phyloP scores from a whole-genome alignment of 2,797 vertebrate genomes.

The Acrocephalus scirpaceus region DNA sequence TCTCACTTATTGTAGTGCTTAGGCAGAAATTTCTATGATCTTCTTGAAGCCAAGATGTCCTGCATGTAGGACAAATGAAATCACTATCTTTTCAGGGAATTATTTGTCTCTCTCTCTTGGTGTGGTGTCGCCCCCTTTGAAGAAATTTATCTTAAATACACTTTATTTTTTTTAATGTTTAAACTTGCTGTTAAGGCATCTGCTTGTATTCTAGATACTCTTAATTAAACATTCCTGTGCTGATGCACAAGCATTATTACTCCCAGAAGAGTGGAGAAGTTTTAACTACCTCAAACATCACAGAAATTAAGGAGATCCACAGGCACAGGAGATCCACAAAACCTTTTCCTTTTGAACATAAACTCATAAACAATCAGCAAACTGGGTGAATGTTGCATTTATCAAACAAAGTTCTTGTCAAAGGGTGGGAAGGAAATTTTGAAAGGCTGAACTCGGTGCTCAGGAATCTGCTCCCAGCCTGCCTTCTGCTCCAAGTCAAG shows the following conservation, averaged over 20 bases:
- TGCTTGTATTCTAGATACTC: background rate
- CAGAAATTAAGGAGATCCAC: background rate
- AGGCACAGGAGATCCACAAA: background rate
- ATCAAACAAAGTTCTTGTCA: background rate
- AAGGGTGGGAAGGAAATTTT: background rate
- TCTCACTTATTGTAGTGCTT: background rate
- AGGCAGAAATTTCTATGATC: background rate
- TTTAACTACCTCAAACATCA: background rate
- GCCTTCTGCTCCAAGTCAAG: background rate
- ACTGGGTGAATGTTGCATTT: background rate
- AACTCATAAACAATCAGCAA: background rate
- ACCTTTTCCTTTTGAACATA: background rate
- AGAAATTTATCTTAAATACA: background rate
- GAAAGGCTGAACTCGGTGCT: background rate
- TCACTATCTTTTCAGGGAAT: background rate
- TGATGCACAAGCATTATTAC: background rate
- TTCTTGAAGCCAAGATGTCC: background rate
- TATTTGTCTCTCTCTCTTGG: background rate
- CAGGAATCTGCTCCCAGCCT: background rate
- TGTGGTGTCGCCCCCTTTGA: background rate
- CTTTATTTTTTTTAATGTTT: background rate
- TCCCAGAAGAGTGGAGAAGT: background rate
- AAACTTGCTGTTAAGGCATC: background rate
- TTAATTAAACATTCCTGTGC: background rate
- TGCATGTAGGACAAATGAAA: background rate